phyloP scores from a whole-genome alignment of 2,888 invertebrate species.

The Sarcophaga caerulescens region DNA sequence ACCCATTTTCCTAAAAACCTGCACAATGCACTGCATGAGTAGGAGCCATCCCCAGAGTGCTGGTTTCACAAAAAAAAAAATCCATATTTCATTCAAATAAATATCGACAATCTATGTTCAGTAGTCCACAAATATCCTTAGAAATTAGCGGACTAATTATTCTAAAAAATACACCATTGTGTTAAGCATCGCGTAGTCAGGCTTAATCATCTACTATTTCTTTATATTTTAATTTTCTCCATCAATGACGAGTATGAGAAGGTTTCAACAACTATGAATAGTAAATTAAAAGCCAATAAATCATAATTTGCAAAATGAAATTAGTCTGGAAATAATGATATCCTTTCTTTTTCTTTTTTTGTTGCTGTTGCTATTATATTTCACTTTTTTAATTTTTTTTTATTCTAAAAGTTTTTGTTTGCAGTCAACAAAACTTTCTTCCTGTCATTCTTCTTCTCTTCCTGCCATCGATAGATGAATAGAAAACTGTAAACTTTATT shows the following conservation, averaged over 20 bases:
- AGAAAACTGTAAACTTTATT: conserved; percentile 70
- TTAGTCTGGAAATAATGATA: conserved; percentile 55
- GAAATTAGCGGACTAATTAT: too few relatives aligned
- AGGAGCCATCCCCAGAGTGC: too few relatives aligned
- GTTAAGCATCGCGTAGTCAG: too few relatives aligned
- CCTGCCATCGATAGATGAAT: conserved; percentile 28
- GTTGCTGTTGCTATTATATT: background rate
- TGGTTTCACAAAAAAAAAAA: too few relatives aligned
- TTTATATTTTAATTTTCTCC: too few relatives aligned
- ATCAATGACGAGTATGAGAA: background rate
- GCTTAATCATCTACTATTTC: too few relatives aligned
- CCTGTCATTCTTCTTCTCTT: background rate
- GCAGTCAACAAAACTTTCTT: conserved; percentile 15
- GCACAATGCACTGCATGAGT: too few relatives aligned
- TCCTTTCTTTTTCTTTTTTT: background rate
- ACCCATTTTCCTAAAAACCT: too few relatives aligned
- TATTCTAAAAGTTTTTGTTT: conserved; percentile 15
- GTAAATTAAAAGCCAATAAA: conserved; percentile 79
- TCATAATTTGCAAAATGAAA: conserved; percentile 75
- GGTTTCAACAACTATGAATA: conserved; percentile 70
- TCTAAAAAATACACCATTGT: too few relatives aligned
- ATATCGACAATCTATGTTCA: too few relatives aligned
- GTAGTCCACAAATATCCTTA: too few relatives aligned
- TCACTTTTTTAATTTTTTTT: background rate
- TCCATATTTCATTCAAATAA: too few relatives aligned